Evolutionary conservation across 2,113 vertebrate genomes (phyloP).

Genomic region (Crotophaga sulcirostris): DNA sequence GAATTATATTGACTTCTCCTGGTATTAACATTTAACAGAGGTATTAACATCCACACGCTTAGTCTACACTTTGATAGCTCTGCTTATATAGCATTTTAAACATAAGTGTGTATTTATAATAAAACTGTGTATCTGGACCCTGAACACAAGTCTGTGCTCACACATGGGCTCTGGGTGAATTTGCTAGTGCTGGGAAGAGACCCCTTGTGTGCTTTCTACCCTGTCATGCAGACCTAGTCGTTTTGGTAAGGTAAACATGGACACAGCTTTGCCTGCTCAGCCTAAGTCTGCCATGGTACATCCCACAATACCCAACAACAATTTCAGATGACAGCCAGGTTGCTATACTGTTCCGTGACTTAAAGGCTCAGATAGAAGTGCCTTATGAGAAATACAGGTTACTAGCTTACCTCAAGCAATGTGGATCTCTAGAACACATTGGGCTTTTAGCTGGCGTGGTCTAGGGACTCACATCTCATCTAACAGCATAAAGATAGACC

Average conservation of each 20-base stretch:
- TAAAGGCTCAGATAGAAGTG: neutral
- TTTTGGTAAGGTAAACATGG: neutral
- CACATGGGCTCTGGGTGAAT: neutral
- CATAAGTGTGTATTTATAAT: neutral
- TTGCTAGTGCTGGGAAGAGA: neutral
- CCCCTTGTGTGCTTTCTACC: neutral
- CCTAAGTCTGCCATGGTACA: neutral
- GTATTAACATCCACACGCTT: neutral
- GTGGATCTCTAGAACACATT: neutral
- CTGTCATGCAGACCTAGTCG: accelerated
- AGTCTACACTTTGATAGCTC: neutral
- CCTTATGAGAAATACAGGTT: neutral
- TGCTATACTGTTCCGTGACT: neutral
- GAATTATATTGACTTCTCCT: neutral
- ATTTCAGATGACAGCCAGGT: neutral
- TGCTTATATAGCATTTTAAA: neutral
- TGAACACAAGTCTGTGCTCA: neutral
- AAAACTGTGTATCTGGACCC: neutral
- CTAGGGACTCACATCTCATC: neutral
- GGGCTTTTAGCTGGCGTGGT: neutral
- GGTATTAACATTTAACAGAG: neutral
- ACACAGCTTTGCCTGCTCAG: neutral
- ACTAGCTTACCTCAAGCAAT: neutral
- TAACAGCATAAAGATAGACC: neutral
- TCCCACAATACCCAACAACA: neutral